phyloP scores from a whole-genome alignment of 1,140 invertebrate genomes.

The Drosophila kohkoa region DNA sequence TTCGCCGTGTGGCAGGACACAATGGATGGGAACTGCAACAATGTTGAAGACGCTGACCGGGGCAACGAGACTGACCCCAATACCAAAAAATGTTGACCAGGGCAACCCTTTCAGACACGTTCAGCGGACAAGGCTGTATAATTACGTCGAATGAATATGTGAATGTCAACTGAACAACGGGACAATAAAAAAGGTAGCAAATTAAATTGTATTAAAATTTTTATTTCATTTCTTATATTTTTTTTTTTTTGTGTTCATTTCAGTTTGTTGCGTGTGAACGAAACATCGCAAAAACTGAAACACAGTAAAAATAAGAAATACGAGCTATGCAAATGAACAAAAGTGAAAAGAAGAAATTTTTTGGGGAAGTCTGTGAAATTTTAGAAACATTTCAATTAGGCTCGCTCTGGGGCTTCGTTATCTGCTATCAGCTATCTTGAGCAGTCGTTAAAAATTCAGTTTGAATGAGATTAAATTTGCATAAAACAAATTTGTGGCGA shows the following conservation, averaged over 20 bases:
- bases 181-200: conserved; percentile 65
- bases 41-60: conserved; percentile 26
- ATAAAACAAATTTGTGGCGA: conserved; percentile 34
- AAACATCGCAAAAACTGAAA: conserved; percentile 46
- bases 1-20: conserved; percentile 11
- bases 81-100: conserved; percentile 30
- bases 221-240: conserved; percentile 40
- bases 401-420: conserved; percentile 22
- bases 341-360: conserved; percentile 52
- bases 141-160: conserved; percentile 77
- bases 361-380: conserved; percentile 32
- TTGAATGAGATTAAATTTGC: conserved; percentile 41
- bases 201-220: conserved; percentile 80
- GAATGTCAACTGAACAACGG: conserved; percentile 68
- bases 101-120: conserved; percentile 54
- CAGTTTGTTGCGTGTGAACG: conserved; percentile 59
- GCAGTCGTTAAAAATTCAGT: conserved; percentile 25
- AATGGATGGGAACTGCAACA: conserved; percentile 21
- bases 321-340: conserved; percentile 46
- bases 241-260: conserved; percentile 38
- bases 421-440: conserved; percentile 39
- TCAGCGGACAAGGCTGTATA: conserved; percentile 47
- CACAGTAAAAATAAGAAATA: conserved; percentile 1
- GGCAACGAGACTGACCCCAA: conserved; percentile 57
- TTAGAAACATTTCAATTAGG: conserved; percentile 69